phyloP scores from a whole-genome alignment of 2,888 invertebrate species.

The Sinohyriopsis cumingii region DNA sequence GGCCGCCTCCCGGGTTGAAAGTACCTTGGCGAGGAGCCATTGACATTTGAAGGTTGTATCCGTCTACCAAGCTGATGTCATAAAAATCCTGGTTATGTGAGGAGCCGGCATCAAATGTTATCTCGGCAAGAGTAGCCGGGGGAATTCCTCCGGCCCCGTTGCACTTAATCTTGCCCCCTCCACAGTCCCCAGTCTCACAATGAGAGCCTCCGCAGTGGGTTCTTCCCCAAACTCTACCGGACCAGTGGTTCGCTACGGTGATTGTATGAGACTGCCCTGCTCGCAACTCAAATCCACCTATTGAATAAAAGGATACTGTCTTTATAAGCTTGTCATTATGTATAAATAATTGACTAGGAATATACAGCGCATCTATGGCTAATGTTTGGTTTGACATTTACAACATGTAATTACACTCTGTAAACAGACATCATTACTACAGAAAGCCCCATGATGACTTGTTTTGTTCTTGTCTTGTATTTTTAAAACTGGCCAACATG shows the following conservation, averaged over 20 bases:
- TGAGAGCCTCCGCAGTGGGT: conserved; percentile 70
- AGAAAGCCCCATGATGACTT: too few relatives aligned
- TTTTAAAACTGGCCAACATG: too few relatives aligned
- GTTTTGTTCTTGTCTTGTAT: too few relatives aligned
- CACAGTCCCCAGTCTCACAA: conserved; percentile 59
- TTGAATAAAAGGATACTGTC: neutral
- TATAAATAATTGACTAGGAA: too few relatives aligned
- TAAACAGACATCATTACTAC: too few relatives aligned
- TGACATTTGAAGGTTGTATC: conserved; percentile 70
- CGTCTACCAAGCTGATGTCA: conserved; percentile 75
- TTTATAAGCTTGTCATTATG: neutral
- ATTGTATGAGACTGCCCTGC: conserved; percentile 10
- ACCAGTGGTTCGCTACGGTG: conserved; percentile 25
- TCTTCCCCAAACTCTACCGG: conserved; percentile 70
- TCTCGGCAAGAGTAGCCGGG: conserved; percentile 22
- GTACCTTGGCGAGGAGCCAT: conserved; percentile 21
- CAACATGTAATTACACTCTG: too few relatives aligned
- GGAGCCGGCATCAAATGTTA: conserved; percentile 41
- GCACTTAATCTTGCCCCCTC: conserved; percentile 69
- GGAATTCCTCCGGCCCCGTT: conserved; percentile 71
- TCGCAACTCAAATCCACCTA: conserved; percentile 28
- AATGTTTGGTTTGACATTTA: too few relatives aligned
- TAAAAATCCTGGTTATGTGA: conserved; percentile 72
- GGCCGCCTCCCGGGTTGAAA: conserved; percentile 16
- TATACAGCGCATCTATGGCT: too few relatives aligned